Conservation (phyloP, 2,113 vertebrate genomes). For the Eubucco bourcierii region DNA sequence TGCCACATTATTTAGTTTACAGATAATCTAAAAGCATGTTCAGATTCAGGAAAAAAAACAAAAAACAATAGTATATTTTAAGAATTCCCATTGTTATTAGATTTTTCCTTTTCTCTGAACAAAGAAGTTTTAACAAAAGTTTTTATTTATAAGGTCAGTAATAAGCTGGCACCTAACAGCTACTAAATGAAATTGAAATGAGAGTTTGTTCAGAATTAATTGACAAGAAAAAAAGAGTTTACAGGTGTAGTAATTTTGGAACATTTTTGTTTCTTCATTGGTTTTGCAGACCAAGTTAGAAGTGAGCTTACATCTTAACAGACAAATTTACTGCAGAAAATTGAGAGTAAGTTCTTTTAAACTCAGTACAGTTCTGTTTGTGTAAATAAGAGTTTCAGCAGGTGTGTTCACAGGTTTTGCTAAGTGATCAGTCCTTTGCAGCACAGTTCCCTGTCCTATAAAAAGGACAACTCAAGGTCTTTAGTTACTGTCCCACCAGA, state of each 20-base stretch:
- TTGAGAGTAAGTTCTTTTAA: background rate
- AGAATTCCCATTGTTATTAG: background rate
- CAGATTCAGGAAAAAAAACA: background rate
- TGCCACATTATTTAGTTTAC: background rate
- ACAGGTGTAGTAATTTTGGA: background rate
- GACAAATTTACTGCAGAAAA: constrained; percentile 9
- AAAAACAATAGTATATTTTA: background rate
- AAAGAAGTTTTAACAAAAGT: background rate
- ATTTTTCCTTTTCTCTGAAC: background rate
- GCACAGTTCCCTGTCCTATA: background rate
- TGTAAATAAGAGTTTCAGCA: constrained; percentile 10
- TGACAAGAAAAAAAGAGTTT: background rate
- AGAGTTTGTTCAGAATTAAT: background rate
- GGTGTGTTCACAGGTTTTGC: background rate
- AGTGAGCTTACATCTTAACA: background rate
- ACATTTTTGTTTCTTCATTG: background rate
- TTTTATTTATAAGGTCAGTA: background rate
- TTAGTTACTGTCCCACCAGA: background rate
- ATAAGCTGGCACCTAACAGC: background rate
- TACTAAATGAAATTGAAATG: background rate
- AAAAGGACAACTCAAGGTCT: constrained; percentile 1
- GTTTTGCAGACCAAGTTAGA: background rate
- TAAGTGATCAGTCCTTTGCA: constrained; percentile 30
- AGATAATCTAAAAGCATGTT: background rate
- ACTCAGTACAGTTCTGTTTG: background rate